These are phyloP conservation scores for Ditula angustiorana DNA, from an alignment of 2,888 invertebrate species.

Conservation along the genomic window DNA sequence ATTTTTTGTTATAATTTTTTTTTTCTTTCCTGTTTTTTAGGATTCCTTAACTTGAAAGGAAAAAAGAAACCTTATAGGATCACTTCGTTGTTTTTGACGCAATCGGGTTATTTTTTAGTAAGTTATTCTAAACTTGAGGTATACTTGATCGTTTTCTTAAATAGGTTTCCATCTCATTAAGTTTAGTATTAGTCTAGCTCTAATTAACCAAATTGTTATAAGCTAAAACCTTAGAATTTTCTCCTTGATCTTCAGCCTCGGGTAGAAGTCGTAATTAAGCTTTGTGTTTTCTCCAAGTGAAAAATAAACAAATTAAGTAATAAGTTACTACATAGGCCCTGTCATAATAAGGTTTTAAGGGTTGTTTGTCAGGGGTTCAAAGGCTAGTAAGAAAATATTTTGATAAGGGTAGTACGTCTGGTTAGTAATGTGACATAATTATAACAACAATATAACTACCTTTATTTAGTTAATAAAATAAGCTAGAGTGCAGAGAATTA, in stretches of 20 bases:
- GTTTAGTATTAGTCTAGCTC: not conserved
- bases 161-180: too few species aligned
- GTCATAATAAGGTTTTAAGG: not conserved
- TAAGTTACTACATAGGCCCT: not conserved
- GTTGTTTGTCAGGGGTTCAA: not conserved
- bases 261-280: not conserved
- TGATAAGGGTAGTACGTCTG: not conserved
- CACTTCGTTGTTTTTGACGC: too few species aligned
- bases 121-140: too few species aligned
- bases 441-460: not conserved
- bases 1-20: too few species aligned
- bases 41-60: too few species aligned
- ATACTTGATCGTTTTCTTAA: too few species aligned
- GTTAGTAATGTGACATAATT: not conserved
- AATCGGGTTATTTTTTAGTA: too few species aligned
- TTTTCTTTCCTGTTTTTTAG: too few species aligned
- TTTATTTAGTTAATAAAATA: not conserved
- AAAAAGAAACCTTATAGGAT: too few species aligned
- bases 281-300: not conserved
- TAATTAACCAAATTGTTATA: not conserved
- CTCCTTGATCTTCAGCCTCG: not conserved
- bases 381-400: not conserved
- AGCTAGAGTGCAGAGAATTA: too few species aligned
- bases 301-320: slow-evolving; percentile 5
- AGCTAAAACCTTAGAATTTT: too few species aligned